phyloP scores from a whole-genome alignment of 2,888 invertebrate species.

The Philopedon plagiatum region DNA sequence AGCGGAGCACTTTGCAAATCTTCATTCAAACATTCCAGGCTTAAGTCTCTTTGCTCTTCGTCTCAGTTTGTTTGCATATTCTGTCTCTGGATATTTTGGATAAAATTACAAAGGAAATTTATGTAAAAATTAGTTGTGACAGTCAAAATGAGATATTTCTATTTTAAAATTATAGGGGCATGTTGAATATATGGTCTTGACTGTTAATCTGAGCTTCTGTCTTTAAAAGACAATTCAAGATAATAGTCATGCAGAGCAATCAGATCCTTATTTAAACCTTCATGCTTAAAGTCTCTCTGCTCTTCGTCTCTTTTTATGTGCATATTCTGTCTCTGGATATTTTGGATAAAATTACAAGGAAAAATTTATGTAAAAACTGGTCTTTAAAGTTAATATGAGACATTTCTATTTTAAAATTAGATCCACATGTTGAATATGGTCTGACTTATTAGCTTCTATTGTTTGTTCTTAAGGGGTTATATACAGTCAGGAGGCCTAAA shows the following conservation, averaged over 20 bases:
- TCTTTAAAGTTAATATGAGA: too few species aligned
- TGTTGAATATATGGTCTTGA: too few species aligned
- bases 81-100: slow-evolving; percentile 30
- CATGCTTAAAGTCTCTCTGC: slow-evolving; percentile 42
- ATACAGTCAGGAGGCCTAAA: too few species aligned
- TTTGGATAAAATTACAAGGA: slow-evolving; percentile 25
- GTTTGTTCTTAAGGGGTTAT: too few species aligned
- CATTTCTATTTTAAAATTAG: too few species aligned
- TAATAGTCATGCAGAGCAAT: slow-evolving; percentile 48
- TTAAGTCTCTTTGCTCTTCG: slow-evolving; percentile 39
- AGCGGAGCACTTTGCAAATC: slow-evolving; percentile 48
- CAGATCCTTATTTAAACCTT: slow-evolving; percentile 50
- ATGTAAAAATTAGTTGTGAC: too few species aligned
- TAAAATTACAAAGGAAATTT: slow-evolving; percentile 19
- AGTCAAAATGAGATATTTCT: too few species aligned
- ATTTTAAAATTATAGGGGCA: too few species aligned
- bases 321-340: slow-evolving; percentile 33
- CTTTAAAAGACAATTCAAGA: slow-evolving; percentile 51
- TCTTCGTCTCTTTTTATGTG: slow-evolving; percentile 17
- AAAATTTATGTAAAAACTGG: slow-evolving; percentile 7
- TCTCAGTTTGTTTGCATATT: slow-evolving; percentile 30
- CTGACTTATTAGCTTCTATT: too few species aligned
- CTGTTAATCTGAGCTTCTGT: slow-evolving; percentile 44
- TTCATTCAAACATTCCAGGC: slow-evolving; percentile 48
- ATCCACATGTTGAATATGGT: too few species aligned